phyloP scores from a whole-genome alignment of 2,888 invertebrate species.

The Conomelus anceps region DNA sequence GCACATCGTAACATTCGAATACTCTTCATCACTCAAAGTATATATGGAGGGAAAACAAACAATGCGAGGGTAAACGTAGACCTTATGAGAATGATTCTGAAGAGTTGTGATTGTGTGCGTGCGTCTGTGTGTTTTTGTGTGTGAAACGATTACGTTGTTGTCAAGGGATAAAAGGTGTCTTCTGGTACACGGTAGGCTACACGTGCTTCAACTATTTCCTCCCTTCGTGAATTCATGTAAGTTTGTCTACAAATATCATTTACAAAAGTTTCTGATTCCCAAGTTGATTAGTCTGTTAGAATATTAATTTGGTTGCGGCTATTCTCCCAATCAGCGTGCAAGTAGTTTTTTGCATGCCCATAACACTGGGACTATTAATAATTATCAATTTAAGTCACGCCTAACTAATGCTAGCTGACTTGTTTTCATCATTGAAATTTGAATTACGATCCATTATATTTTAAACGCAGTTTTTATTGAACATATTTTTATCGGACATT shows the following conservation, averaged over 20 bases:
- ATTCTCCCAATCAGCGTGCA: too few relatives aligned
- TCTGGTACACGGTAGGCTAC: neutral
- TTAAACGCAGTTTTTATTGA: too few relatives aligned
- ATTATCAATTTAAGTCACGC: too few relatives aligned
- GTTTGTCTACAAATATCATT: neutral
- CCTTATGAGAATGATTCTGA: neutral
- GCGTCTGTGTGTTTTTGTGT: neutral
- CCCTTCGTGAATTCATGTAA: neutral
- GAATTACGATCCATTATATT: too few relatives aligned
- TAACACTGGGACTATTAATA: too few relatives aligned
- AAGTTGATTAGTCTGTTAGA: too few relatives aligned
- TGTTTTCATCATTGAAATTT: too few relatives aligned
- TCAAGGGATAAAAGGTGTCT: neutral
- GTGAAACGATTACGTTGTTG: too few relatives aligned
- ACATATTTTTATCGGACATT: too few relatives aligned
- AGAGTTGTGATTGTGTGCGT: neutral
- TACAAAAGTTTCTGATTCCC: neutral
- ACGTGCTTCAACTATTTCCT: neutral
- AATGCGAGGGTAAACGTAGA: neutral
- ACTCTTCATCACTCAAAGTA: neutral
- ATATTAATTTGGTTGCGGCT: neutral
- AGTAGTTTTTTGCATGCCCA: too few relatives aligned
- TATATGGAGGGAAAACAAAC: neutral
- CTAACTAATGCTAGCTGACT: too few relatives aligned
- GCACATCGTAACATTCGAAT: neutral